phyloP scores from a whole-genome alignment of 2,888 invertebrate species.

The Uloborus plumipes region DNA sequence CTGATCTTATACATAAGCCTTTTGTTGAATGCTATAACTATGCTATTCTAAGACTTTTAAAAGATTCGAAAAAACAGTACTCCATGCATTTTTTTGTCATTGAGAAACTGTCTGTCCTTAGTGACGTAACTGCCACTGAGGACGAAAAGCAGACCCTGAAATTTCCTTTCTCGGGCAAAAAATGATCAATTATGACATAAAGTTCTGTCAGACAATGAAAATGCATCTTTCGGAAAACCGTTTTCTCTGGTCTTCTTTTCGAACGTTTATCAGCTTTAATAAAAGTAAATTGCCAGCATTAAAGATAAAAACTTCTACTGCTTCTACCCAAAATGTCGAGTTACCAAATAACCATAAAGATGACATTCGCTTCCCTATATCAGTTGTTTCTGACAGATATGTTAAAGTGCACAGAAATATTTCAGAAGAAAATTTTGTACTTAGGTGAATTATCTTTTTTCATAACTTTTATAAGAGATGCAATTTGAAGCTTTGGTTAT shows the following conservation, averaged over 20 bases:
- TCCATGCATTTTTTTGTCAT: too few species aligned
- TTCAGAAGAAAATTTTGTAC: constrained; percentile 51
- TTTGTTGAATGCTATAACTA: too few species aligned
- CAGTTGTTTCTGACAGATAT: constrained; percentile 59
- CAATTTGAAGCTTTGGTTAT: too few species aligned
- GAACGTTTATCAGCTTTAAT: constrained; percentile 60
- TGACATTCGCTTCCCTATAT: constrained; percentile 41
- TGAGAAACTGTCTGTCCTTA: too few species aligned
- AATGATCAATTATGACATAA: too few species aligned
- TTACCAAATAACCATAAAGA: constrained; percentile 46
- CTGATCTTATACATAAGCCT: too few species aligned
- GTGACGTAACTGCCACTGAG: too few species aligned
- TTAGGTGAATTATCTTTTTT: constrained; percentile 23
- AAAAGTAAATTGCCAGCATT: constrained; percentile 53
- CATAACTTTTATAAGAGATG: too few species aligned
- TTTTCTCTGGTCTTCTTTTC: constrained; percentile 22
- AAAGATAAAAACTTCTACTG: constrained; percentile 41
- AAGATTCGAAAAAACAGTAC: too few species aligned
- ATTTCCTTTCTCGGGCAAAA: too few species aligned
- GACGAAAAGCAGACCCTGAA: too few species aligned
- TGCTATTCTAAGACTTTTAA: too few species aligned
- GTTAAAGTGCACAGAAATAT: constrained; percentile 58
- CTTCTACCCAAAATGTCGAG: background rate
- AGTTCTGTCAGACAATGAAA: constrained; percentile 13
- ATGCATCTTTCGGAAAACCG: constrained; percentile 17